Conservation (phyloP, 2,797 vertebrate genomes). For the Arrhamphus sclerolepis region DNA sequence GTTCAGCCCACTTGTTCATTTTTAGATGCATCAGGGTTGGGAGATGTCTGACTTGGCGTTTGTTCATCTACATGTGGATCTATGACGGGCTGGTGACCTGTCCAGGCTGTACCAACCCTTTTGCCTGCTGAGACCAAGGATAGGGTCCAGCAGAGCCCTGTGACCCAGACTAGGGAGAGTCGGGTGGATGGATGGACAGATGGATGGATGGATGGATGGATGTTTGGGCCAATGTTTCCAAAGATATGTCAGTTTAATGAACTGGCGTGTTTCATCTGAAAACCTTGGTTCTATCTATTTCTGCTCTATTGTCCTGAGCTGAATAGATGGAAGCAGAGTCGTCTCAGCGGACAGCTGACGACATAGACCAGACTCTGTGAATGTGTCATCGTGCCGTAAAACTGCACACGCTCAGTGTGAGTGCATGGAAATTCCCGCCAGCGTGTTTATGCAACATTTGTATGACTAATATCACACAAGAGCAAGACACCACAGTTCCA, state of each 20-base stretch:
- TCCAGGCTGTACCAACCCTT: too few species aligned
- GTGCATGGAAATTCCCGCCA: conserved; percentile 27
- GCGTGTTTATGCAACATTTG: not conserved
- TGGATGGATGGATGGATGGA: too few species aligned
- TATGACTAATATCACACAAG: conserved; percentile 18
- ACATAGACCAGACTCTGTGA: conserved; percentile 15
- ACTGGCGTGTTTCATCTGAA: not conserved
- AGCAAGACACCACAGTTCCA: not conserved
- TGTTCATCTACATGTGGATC: too few species aligned
- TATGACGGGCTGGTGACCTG: too few species aligned
- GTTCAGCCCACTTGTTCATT: too few species aligned
- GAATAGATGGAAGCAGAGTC: conserved; percentile 3
- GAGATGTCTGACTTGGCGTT: too few species aligned
- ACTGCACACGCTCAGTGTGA: not conserved
- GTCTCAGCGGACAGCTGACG: conserved; percentile 18
- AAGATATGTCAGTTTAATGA: too few species aligned
- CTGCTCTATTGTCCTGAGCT: not conserved
- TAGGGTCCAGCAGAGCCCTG: too few species aligned
- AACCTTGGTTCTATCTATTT: not conserved
- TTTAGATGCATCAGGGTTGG: too few species aligned
- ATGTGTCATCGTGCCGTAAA: conserved; percentile 24
- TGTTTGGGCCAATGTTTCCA: too few species aligned
- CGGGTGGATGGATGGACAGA: not conserved
- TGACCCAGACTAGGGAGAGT: not conserved
- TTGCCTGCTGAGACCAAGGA: too few species aligned